Conservation (phyloP, 2,797 vertebrate species). For the Fistularia commersonii region DNA sequence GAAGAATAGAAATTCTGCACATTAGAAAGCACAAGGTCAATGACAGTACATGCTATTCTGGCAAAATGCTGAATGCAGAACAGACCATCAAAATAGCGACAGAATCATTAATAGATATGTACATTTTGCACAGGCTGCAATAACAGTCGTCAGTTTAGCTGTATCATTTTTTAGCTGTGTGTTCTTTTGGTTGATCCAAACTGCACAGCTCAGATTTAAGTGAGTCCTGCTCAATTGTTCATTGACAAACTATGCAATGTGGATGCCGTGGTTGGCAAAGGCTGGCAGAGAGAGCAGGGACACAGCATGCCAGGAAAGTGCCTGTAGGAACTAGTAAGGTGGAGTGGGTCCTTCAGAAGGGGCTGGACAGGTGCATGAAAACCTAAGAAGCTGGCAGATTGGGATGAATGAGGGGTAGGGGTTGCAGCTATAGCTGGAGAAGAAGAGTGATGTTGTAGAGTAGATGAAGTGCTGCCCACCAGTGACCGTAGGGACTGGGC, state of each 20-base stretch:
- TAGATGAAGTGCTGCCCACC: constrained; percentile 52
- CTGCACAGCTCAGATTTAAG: constrained; percentile 22
- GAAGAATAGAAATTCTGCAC: constrained; percentile 67
- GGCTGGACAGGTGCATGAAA: constrained; percentile 70
- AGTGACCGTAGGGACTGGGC: constrained; percentile 74
- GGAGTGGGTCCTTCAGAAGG: constrained; percentile 71
- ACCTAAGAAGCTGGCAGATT: constrained; percentile 68
- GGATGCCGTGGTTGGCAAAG: constrained; percentile 66
- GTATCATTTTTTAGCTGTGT: constrained; percentile 20
- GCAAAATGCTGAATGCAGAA: constrained; percentile 39
- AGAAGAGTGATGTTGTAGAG: constrained; percentile 61
- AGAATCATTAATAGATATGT: constrained; percentile 47
- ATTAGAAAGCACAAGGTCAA: constrained; percentile 41
- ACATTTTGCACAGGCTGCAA: constrained; percentile 63
- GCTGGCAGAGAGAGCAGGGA: constrained; percentile 79
- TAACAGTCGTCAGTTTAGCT: constrained; percentile 28
- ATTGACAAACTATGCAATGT: constrained; percentile 72
- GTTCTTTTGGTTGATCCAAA: constrained; percentile 12
- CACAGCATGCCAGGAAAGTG: constrained; percentile 80
- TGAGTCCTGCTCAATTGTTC: constrained; percentile 67
- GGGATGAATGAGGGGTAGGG: constrained; percentile 66
- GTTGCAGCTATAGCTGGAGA: constrained; percentile 17
- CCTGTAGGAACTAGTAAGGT: constrained; percentile 70
- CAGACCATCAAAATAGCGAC: constrained; percentile 63
- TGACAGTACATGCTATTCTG: constrained; percentile 51